A percentile compares a stretch with the other conserved stretches of the same genome.
Evolutionary conservation across 2,797 vertebrate genomes (phyloP).

Genomic region (Enteromius argenteus): DNA sequence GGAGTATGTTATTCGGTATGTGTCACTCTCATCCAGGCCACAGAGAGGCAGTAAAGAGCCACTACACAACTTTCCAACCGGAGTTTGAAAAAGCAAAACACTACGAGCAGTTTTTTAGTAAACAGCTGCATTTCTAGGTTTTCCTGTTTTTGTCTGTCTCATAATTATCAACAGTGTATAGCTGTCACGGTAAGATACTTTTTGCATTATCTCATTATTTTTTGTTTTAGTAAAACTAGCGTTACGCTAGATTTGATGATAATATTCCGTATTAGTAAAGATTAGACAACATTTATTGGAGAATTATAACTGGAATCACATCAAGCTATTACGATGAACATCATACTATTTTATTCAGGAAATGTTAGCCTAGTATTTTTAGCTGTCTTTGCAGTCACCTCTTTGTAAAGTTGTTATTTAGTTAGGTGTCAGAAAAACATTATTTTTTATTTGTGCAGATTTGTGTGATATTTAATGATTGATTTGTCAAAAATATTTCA

Average conservation of each 20-base stretch:
- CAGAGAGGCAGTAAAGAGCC: neutral
- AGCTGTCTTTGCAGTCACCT: neutral
- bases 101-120: neutral
- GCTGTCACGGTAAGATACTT: neutral
- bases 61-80: neutral
- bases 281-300: neutral
- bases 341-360: neutral
- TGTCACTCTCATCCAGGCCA: constrained; percentile 20
- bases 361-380: neutral
- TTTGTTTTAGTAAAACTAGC: no score
- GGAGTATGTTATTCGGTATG: no score
- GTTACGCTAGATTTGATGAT: neutral
- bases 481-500: neutral
- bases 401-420: neutral
- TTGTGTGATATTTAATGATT: neutral
- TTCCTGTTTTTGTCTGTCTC: neutral
- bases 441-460: neutral
- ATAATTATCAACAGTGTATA: neutral
- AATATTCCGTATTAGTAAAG: neutral
- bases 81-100: no score
- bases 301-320: neutral
- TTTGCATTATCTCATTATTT: neutral
- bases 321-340: neutral
- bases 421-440: neutral
- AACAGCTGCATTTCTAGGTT: neutral